phyloP scores from a whole-genome alignment of 2,113 vertebrate species.

The Dromas ardeola region DNA sequence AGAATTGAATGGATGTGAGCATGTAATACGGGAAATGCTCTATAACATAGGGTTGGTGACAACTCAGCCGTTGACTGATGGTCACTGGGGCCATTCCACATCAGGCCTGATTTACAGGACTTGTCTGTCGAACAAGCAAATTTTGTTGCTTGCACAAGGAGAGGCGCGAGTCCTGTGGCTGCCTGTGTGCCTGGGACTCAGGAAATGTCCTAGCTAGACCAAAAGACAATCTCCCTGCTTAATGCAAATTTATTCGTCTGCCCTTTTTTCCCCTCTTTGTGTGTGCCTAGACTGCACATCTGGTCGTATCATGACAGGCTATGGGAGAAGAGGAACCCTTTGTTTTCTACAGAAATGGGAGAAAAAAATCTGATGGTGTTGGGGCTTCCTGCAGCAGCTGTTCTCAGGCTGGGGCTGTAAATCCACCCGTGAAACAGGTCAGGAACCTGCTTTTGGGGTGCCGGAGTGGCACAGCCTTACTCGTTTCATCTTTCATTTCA shows the following conservation, averaged over 20 bases:
- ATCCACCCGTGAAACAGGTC: not conserved
- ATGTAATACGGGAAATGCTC: not conserved
- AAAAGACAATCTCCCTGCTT: not conserved
- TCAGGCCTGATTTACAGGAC: not conserved
- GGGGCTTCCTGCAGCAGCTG: not conserved
- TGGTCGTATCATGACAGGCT: not conserved
- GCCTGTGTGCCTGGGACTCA: not conserved
- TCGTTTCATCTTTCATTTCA: not conserved
- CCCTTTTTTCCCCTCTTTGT: not conserved
- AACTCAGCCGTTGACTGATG: not conserved
- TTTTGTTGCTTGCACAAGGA: not conserved
- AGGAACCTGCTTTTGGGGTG: not conserved
- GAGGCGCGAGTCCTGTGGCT: not conserved
- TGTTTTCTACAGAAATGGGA: not conserved
- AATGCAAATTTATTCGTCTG: slow-evolving; percentile 55
- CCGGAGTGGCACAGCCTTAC: not conserved
- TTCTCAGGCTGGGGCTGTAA: not conserved
- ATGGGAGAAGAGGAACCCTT: not conserved
- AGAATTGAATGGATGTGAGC: not conserved
- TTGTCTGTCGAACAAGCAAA: not conserved
- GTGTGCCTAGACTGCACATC: slow-evolving; percentile 14
- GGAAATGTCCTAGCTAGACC: not conserved
- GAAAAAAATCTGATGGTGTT: not conserved
- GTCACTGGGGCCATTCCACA: not conserved
- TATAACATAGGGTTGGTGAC: not conserved